Percentiles rank a stretch among this genome's conserved stretches.
phyloP scores from a whole-genome alignment of 2,888 invertebrate species.

The Agapostemon virescens region DNA sequence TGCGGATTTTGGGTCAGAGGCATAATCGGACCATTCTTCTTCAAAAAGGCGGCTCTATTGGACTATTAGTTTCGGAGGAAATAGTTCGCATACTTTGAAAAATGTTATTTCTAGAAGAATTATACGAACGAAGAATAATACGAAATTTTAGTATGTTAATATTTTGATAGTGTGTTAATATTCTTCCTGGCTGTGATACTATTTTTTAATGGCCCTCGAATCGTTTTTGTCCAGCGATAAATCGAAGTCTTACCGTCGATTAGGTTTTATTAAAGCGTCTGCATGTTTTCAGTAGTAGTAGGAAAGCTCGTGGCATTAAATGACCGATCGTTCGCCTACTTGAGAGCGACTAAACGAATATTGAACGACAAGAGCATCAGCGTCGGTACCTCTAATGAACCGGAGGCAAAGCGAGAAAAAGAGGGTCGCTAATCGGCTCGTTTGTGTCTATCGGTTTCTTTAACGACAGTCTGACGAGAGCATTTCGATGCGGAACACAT shows the following conservation, averaged over 20 bases:
- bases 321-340: neutral
- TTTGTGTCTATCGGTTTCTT: constrained; percentile 35
- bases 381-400: constrained; percentile 30
- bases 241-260: neutral
- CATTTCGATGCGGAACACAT: constrained; percentile 31
- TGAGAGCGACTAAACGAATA: neutral
- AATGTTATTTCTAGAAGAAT: no score
- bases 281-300: neutral
- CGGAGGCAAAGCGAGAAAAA: neutral
- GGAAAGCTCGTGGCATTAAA: neutral
- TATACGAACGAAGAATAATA: no score
- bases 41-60: no score
- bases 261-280: neutral
- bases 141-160: no score
- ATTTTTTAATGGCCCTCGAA: no score
- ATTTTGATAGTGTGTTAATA: no score
- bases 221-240: neutral
- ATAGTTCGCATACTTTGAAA: no score
- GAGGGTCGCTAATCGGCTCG: constrained; percentile 45
- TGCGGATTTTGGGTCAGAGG: no score
- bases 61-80: no score
- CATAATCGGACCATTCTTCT: no score
- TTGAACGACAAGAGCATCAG: constrained; percentile 3
- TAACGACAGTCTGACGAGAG: constrained; percentile 10
- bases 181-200: no score